phyloP scores from a whole-genome alignment of 2,888 invertebrate genomes.

The Conistra vaccinii region DNA sequence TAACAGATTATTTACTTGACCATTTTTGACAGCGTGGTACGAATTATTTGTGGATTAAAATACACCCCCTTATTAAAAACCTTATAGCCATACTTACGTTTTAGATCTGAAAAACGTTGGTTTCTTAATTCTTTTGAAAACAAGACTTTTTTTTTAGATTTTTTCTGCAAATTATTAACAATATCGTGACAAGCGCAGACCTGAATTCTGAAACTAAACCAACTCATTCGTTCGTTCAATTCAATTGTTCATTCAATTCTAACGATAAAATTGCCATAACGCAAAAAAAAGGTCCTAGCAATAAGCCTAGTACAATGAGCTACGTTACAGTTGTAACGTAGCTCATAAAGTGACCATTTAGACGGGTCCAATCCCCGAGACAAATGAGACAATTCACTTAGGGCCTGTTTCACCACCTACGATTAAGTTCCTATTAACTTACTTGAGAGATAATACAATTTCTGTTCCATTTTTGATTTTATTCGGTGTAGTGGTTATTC shows the following conservation, averaged over 20 bases:
- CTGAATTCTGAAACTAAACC: constrained; percentile 52
- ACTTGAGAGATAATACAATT: too few relatives aligned
- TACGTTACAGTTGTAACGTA: too few relatives aligned
- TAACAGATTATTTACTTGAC: constrained; percentile 65
- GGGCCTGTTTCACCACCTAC: too few relatives aligned
- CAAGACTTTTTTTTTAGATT: constrained; percentile 39
- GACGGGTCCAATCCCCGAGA: too few relatives aligned
- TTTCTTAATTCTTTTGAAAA: constrained; percentile 45
- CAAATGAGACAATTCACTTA: too few relatives aligned
- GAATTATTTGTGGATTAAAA: constrained; percentile 3
- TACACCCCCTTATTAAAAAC: background rate
- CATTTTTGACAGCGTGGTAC: constrained; percentile 64
- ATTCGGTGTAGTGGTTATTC: too few relatives aligned
- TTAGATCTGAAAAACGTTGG: constrained; percentile 22
- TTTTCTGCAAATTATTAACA: constrained; percentile 57
- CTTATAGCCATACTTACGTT: constrained; percentile 54
- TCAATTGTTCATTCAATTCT: constrained; percentile 22
- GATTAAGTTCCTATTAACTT: too few relatives aligned
- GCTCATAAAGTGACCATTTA: too few relatives aligned
- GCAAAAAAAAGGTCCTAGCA: background rate
- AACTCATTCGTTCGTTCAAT: constrained; percentile 55
- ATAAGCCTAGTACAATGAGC: too few relatives aligned
- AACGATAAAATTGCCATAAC: constrained; percentile 6
- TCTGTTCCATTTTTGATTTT: too few relatives aligned
- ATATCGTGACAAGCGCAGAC: constrained; percentile 64